Conservation (phyloP, 2,888 invertebrate genomes). For the Mantis religiosa region DNA sequence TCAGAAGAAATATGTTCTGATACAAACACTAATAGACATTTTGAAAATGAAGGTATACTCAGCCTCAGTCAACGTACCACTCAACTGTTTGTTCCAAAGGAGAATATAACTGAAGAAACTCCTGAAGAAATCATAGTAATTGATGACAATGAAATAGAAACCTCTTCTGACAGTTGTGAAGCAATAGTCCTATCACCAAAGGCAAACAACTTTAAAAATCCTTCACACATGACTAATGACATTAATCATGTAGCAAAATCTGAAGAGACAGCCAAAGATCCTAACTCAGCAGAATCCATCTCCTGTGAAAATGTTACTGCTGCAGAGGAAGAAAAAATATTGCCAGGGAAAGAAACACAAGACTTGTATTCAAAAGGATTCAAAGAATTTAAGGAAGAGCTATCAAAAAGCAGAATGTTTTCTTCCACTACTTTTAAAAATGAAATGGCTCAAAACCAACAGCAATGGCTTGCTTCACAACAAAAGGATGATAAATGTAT, state of each 20-base stretch:
- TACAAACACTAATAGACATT: background rate
- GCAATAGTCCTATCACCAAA: background rate
- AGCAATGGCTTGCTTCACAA: background rate
- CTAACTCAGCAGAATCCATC: background rate
- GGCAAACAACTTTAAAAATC: background rate
- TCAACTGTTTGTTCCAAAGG: background rate
- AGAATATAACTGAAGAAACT: background rate
- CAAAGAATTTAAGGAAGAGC: background rate
- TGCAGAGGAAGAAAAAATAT: background rate
- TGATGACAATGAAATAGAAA: background rate
- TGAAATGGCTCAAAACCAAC: background rate
- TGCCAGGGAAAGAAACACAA: background rate
- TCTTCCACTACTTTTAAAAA: background rate
- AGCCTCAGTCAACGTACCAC: background rate
- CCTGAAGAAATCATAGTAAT: background rate
- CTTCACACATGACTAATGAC: background rate
- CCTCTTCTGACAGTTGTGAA: background rate
- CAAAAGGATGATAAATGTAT: background rate
- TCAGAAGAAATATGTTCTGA: background rate
- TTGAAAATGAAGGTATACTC: background rate
- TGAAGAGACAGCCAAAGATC: background rate
- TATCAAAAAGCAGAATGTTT: background rate
- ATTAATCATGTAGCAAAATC: background rate
- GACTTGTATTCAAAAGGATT: background rate
- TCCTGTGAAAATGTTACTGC: background rate